Evolutionary conservation across 2,113 vertebrate species (phyloP), one percentile per base, ranked within the genome.

Genomic region (Pangasianodon gigas): DNA sequence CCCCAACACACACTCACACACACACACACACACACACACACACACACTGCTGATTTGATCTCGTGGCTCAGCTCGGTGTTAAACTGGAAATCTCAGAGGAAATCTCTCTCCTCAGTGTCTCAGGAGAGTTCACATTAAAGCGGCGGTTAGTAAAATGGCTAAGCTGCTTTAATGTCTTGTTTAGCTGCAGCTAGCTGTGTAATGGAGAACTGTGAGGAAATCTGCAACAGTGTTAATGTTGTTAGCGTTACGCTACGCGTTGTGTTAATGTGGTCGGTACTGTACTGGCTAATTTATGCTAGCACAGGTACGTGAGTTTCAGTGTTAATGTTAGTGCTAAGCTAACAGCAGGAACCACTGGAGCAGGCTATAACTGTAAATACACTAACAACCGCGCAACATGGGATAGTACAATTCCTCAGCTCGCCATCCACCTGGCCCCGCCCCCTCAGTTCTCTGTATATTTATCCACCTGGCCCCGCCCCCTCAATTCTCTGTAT

Each of bases 1-100:
- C 97, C 97, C 95, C 93, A 95, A 95, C 97, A 95, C 92, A 75
- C 90, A 89, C 86, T 86, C 88, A 88, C 88, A 89, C 90, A 75
- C 67, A 84, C 52, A 89, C 85, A 83, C 87, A 85, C 82, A 86
- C 90, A 86, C 87, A 86, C 87, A 62, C 77, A 87, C 89, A 79
- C 89, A 86, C 84, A 86, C 89, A 81, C 86, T 80, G 81, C 71
- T 84, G 80, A 84, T 90, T 88, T 88, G 86, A 90, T 85, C 69
- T 77, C 4, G 26, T 71, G 52, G 69, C 67, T 84, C 89, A 79
- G 82, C 71, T 26, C 10, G 16, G 56, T 65, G 86, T 67, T 67
- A 85, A 85, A 71, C 56, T 88, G 41, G 54, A 41, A 6, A 74
- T 56, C 37, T 65, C n/a, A 37, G n/a, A 82, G 8, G 52, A 37